Evolutionary conservation across 2,113 vertebrate species (phyloP), one percentile per base, ranked within the genome.

Genomic region (Callipepla californica): DNA sequence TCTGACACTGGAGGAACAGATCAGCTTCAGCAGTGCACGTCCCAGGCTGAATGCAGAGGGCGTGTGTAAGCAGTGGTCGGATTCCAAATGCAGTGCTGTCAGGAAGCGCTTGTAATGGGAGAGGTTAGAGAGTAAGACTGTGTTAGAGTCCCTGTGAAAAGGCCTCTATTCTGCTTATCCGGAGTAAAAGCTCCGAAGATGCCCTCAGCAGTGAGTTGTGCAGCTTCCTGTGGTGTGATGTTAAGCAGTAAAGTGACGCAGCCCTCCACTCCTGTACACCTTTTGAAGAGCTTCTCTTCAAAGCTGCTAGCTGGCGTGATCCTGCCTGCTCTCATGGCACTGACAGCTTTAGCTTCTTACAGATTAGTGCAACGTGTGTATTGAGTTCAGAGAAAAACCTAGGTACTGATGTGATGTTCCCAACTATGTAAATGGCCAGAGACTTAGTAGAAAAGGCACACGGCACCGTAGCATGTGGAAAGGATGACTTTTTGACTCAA

Each of bases 401-500:
- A n/a, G 9, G 8, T n/a, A 8, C 38, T 36, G 40, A 9, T 75
- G 19, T 15, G 28, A 13, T 65, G 40, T 59, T 34, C 69, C 21
- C 68, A 87, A 75, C 40, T 36, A 67, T 62, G 30, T 47, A 80
- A 44, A 32, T 44, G 59, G n/a, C 51, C 19, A 40, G 36, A 86
- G 23, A 21, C 48, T 80, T 7, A 10, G 80, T 11, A 21, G 67
- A 76, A 80, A 74, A 91, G 50, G 68, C 53, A 62, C 23, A 6
- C 50, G 47, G 80, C 74, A 36, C 53, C 53, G 89, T 73, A 53
- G 78, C 63, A 87, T 96, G 95, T 96, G 96, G 94, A 96, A 96
- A 97, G 73, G 65, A 93, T n/a, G 70, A 58, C 87, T 48, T 38
- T 97, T 97, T 95, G 94, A 81, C 92, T 85, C 8, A 12, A 96